Evolutionary conservation across 2,888 invertebrate species (phyloP).

Genomic region (Neoitamus cyanurus): DNA sequence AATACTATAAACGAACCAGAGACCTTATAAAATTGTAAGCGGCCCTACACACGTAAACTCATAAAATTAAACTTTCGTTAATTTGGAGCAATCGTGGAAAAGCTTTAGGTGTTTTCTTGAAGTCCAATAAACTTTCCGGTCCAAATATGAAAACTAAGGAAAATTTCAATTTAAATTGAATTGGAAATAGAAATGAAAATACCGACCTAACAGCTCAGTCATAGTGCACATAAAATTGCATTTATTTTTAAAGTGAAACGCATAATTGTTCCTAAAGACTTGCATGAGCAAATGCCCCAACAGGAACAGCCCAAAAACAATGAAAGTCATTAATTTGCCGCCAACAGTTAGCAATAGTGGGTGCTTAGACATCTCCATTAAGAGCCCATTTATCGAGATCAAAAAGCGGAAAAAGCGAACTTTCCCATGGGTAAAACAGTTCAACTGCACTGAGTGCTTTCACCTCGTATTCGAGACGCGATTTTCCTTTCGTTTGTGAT

Average conservation of each 20-base stretch:
- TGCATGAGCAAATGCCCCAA: too few species aligned
- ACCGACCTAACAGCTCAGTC: not conserved
- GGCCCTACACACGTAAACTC: too few species aligned
- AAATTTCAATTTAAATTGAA: not conserved
- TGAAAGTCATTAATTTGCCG: not conserved
- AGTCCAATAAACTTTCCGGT: too few species aligned
- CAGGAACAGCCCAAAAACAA: not conserved
- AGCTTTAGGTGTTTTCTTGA: too few species aligned
- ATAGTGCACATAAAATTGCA: not conserved
- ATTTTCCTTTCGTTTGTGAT: not conserved
- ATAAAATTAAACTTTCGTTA: too few species aligned
- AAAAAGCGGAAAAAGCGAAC: not conserved
- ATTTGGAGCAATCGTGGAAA: too few species aligned
- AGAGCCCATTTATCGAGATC: not conserved
- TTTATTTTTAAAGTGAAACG: not conserved
- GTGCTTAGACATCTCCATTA: not conserved
- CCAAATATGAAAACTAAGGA: too few species aligned
- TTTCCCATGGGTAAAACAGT: not conserved
- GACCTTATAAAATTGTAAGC: too few species aligned
- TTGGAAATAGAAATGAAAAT: not conserved
- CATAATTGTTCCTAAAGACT: not conserved
- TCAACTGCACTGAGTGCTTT: not conserved
- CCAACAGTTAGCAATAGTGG: not conserved
- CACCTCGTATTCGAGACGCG: not conserved
- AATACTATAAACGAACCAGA: too few species aligned